Base-by-base conservation (phyloP, 2,888 invertebrate genomes). In the Morinoia aosen region DNA sequence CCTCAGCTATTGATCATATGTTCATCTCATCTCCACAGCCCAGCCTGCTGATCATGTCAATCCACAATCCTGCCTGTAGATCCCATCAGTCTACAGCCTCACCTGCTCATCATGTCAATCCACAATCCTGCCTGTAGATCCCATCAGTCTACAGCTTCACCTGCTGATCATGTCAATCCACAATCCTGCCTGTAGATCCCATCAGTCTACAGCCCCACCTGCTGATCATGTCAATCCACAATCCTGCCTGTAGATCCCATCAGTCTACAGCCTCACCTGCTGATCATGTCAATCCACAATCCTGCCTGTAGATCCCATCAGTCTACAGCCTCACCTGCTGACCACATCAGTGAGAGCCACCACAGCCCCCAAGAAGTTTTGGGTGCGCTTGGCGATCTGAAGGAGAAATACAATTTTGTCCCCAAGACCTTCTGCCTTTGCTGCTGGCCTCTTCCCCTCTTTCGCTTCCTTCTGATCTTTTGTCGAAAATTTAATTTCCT, bases 341-440 rank as follows among this genome's bases (percentile, higher is more conserved):
- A 96, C 94, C 95, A 96, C 96, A 88, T 97, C 97, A n/a, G 96
- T 96, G 40, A 96, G 96, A 88, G 96, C 96, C 93, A 96, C 96
- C n/a, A 96, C 96, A n/a, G 96, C 95, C 10, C 97, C 97, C 88
- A 97, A 95, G 58, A 96, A 95, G 95, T 97, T 97, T 95, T 97
- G 97, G n/a, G 96, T 96, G 58, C 96, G 95, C 12, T 96, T 95
- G 0, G 97, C 97, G 61, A 97, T 96, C 61, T 97, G 96, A 25
- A 97, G 95, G n/a, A 97, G 96, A 48, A 96, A 64, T 39, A 96
- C 96, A 61, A 97, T 95, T 95, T 96, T 96, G 93, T 97, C 97
- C 11, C 96, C 96, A 16, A 97, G 95, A 12, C 95, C 88, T 39
- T 95, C 64, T 40, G 76, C 48, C 48, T 95, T 88, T 7, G 33